phyloP scores from a whole-genome alignment of 2,888 invertebrate species.

The Congeria kusceri region DNA sequence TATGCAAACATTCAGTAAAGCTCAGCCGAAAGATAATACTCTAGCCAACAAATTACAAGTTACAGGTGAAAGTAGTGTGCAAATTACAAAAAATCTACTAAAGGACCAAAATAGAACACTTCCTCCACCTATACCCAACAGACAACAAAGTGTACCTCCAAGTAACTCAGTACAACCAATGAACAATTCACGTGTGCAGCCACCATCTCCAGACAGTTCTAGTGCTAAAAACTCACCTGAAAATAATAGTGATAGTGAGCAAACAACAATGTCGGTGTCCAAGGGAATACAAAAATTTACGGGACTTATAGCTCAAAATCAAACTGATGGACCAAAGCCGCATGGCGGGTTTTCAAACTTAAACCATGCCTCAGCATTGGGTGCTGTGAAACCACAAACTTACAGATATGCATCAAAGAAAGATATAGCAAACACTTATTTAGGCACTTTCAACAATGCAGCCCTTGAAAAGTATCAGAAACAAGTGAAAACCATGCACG shows the following conservation, averaged over 20 bases:
- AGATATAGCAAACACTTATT: conserved; percentile 85
- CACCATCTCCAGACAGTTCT: background rate
- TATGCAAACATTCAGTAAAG: conserved; percentile 9
- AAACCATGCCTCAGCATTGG: conserved; percentile 61
- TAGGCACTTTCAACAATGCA: conserved; percentile 76
- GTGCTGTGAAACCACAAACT: conserved; percentile 57
- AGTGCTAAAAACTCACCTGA: conserved; percentile 32
- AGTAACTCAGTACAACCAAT: conserved; percentile 13
- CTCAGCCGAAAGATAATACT: conserved; percentile 14
- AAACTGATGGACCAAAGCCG: conserved; percentile 26
- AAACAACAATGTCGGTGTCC: conserved; percentile 56
- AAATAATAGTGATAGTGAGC: conserved; percentile 52
- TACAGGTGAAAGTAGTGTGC: conserved; percentile 3
- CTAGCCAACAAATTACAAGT: conserved; percentile 9
- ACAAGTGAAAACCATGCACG: conserved; percentile 78
- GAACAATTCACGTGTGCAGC: conserved; percentile 16
- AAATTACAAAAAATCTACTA: conserved; percentile 15
- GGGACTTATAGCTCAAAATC: conserved; percentile 46
- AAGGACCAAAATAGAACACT: conserved; percentile 12
- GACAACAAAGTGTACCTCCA: conserved; percentile 17
- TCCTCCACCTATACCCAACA: conserved; percentile 54
- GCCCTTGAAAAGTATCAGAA: conserved; percentile 81
- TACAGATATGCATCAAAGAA: conserved; percentile 83
- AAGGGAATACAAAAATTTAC: conserved; percentile 62
- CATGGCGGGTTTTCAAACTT: conserved; percentile 60